Evolutionary conservation across 2,888 invertebrate species (phyloP).

Genomic region (Sycophila texana): DNA sequence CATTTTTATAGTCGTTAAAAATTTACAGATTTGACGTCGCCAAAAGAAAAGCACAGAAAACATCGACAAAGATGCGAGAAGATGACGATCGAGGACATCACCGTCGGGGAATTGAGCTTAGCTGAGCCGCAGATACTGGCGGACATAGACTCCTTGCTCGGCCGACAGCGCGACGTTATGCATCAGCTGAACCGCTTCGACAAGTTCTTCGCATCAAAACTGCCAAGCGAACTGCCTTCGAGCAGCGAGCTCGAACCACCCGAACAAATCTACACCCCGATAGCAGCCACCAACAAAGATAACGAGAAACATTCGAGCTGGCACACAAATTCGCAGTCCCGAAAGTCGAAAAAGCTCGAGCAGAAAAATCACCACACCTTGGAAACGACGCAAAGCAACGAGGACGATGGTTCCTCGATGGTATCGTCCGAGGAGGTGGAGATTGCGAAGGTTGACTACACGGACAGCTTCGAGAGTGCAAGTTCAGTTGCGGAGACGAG

Average conservation of each 20-base stretch:
- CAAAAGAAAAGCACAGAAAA: neutral
- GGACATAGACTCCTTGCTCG: constrained; percentile 33
- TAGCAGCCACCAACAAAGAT: neutral
- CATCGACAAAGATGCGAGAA: neutral
- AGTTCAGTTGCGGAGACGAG: neutral
- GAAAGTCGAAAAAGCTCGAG: neutral
- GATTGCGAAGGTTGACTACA: neutral
- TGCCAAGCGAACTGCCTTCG: neutral
- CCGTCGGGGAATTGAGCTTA: constrained; percentile 22
- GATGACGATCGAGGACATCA: neutral
- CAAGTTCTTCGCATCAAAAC: constrained; percentile 1
- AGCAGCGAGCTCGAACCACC: neutral
- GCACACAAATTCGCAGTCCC: neutral
- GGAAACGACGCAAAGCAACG: neutral
- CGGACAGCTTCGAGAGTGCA: constrained; percentile 8
- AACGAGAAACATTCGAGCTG: neutral
- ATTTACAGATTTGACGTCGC: no score
- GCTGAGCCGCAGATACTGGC: constrained; percentile 36
- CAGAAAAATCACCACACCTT: neutral
- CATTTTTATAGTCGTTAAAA: no score
- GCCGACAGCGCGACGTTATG: constrained; percentile 28
- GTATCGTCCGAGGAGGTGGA: neutral
- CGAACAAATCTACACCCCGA: neutral
- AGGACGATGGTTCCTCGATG: neutral
- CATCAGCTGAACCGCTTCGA: constrained; percentile 36